phyloP scores from a whole-genome alignment of 30 jellyfish, hydroid and myxozoan genomes.

The Aurelia sp. region DNA sequence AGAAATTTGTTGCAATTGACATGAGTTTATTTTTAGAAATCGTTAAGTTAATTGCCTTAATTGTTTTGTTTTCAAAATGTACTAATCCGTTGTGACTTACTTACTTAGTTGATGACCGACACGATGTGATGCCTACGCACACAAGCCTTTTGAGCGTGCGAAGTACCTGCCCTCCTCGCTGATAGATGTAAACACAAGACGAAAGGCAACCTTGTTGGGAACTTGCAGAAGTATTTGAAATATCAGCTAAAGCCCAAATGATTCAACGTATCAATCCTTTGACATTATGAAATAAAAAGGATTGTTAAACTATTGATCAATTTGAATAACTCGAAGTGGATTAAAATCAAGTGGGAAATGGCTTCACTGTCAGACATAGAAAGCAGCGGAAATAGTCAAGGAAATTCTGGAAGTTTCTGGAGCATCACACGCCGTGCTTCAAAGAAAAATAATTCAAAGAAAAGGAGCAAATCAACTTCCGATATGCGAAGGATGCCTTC shows the following conservation, averaged over 20 bases:
- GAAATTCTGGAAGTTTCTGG: conserved; percentile 49
- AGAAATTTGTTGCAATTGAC: no score
- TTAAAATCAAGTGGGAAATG: no score
- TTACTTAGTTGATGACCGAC: conserved; percentile 48
- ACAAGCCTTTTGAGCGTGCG: neutral
- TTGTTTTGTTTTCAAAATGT: conserved; percentile 60
- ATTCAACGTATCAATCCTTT: no score
- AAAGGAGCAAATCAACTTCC: conserved; percentile 61
- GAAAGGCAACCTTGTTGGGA: no score
- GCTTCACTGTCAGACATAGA: conserved; percentile 45
- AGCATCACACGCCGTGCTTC: conserved; percentile 53
- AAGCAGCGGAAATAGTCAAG: conserved; percentile 16
- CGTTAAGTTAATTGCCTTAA: neutral
- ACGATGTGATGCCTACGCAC: conserved; percentile 3
- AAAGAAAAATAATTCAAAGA: conserved; percentile 46
- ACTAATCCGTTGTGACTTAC: conserved; percentile 41
- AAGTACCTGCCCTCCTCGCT: conserved; percentile 29
- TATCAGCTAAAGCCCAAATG: no score
- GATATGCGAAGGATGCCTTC: conserved; percentile 53
- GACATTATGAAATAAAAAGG: no score
- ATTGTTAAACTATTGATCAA: no score
- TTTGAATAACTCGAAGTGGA: no score
- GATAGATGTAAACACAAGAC: no score
- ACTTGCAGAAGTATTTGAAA: no score
- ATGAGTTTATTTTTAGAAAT: no score